phyloP scores from a whole-genome alignment of 2,113 vertebrate genomes.

The Corythornis madagascariensis region DNA sequence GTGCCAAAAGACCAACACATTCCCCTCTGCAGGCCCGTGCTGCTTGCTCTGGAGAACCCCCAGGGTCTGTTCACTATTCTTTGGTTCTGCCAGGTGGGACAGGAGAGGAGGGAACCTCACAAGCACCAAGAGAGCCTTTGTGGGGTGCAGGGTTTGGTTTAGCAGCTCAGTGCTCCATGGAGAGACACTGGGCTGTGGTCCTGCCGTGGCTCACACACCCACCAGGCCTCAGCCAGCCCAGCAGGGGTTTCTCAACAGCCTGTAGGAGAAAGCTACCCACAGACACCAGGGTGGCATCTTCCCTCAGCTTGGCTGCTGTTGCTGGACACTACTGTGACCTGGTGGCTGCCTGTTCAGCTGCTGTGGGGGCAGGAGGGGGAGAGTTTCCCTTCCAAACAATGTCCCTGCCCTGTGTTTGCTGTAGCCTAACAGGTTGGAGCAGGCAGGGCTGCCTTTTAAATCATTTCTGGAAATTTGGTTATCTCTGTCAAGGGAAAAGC shows the following conservation, averaged over 20 bases:
- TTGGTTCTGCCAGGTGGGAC: neutral
- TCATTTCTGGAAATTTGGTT: constrained; percentile 18
- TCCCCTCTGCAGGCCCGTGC: neutral
- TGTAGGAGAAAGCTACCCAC: neutral
- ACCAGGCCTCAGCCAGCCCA: neutral
- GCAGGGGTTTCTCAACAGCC: neutral
- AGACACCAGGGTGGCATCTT: neutral
- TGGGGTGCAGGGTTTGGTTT: neutral
- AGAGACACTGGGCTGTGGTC: neutral
- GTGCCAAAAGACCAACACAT: neutral
- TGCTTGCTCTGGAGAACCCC: neutral
- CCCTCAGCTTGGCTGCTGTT: neutral
- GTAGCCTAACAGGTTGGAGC: neutral
- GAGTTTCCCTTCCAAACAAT: neutral
- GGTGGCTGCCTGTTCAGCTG: neutral
- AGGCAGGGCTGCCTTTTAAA: constrained; percentile 1
- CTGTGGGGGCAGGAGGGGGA: neutral
- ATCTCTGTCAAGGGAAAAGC: neutral
- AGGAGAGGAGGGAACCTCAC: neutral
- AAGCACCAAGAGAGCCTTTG: neutral
- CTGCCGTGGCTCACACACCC: neutral
- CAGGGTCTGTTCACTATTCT: neutral
- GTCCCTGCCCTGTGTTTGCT: neutral
- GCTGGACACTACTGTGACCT: neutral
- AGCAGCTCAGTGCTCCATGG: neutral